These are phyloP conservation scores for Drosophila elegans DNA, from an alignment of 1,140 invertebrate species.

Conservation along the genomic window DNA sequence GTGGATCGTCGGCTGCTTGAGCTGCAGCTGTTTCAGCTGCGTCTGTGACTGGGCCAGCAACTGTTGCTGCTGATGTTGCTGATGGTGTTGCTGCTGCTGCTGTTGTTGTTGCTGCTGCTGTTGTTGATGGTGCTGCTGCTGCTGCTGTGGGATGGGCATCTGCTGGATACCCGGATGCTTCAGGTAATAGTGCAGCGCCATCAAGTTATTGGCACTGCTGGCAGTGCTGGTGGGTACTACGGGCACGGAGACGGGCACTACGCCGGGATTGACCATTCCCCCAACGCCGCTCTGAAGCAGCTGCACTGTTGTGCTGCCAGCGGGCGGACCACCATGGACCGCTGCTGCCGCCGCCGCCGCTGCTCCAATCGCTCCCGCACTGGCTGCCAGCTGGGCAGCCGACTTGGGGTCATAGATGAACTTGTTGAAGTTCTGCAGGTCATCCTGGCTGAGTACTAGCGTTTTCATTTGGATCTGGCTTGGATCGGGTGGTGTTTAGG, in stretches of 20 bases:
- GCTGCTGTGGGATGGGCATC: slow-evolving; percentile 36
- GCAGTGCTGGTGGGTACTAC: slow-evolving; percentile 42
- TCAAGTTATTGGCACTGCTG: slow-evolving; percentile 66
- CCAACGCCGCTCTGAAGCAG: slow-evolving; percentile 43
- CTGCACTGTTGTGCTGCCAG: slow-evolving; percentile 47
- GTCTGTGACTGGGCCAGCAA: slow-evolving; percentile 70
- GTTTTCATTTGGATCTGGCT: slow-evolving; percentile 76
- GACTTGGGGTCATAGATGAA: slow-evolving; percentile 81
- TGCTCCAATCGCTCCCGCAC: slow-evolving; percentile 67
- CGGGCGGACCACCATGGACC: slow-evolving; percentile 59
- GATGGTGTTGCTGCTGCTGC: slow-evolving; percentile 54
- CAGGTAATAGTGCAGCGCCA: slow-evolving; percentile 82
- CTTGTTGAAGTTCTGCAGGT: slow-evolving; percentile 81
- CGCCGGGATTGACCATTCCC: slow-evolving; percentile 19
- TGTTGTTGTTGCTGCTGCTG: slow-evolving; percentile 39
- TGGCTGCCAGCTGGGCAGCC: slow-evolving; percentile 71
- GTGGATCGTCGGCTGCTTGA: slow-evolving; percentile 80
- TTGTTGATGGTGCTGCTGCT: slow-evolving; percentile 40
- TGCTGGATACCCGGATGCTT: slow-evolving; percentile 70
- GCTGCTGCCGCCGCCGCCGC: slow-evolving; percentile 64
- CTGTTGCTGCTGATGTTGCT: slow-evolving; percentile 65
- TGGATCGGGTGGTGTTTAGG: slow-evolving; percentile 7
- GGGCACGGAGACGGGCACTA: slow-evolving; percentile 38
- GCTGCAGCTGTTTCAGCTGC: slow-evolving; percentile 76
- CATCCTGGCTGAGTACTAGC: slow-evolving; percentile 73